Conservation (phyloP, 2,888 invertebrate genomes). For the Cosmia pyralina region DNA sequence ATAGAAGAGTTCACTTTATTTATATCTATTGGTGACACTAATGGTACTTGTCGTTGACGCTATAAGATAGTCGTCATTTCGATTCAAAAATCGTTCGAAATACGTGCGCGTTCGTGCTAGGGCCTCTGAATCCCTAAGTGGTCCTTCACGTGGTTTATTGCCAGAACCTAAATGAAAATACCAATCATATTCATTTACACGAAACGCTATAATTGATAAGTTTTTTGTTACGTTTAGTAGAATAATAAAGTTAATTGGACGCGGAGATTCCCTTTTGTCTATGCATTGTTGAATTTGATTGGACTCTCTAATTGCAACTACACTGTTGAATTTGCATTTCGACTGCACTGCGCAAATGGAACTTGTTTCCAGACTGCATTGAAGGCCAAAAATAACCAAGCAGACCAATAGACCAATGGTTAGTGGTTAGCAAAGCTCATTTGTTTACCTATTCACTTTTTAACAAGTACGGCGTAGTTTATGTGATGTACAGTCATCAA, state of each 20-base stretch:
- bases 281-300: conserved; percentile 64
- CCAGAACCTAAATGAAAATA: not conserved
- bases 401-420: not conserved
- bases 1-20: no score
- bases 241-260: conserved; percentile 58
- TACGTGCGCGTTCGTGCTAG: not conserved
- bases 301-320: conserved; percentile 61
- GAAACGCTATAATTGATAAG: not conserved
- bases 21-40: no score
- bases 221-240: conserved; percentile 3
- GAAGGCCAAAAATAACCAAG: conserved; percentile 15
- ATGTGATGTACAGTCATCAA: not conserved
- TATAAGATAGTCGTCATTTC: no score
- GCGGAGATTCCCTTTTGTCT: conserved; percentile 45
- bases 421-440: not conserved
- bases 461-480: not conserved
- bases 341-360: conserved; percentile 64
- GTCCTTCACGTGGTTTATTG: not conserved
- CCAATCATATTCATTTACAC: not conserved
- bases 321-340: conserved; percentile 61
- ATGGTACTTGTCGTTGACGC: no score
- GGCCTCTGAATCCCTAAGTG: not conserved
- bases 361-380: conserved; percentile 25
- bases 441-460: not conserved
- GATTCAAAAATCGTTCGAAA: no score